Conservation (phyloP, 1,140 invertebrate species). For the Zophobas atratus region DNA sequence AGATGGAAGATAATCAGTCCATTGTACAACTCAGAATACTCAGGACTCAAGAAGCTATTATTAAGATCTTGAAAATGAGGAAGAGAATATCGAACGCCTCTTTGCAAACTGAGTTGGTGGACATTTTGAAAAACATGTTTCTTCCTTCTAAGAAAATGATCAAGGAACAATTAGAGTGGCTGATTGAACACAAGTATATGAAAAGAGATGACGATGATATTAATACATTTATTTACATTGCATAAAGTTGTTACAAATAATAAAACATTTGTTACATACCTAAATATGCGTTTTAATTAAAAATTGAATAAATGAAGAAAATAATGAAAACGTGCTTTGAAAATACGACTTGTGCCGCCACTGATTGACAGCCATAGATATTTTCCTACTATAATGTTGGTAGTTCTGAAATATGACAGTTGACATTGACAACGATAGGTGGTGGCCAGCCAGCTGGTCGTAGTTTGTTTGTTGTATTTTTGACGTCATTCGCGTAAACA, state of each 20-base stretch:
- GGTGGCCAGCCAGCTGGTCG: too few relatives aligned
- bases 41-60: slow-evolving; percentile 95
- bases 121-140: slow-evolving; percentile 99
- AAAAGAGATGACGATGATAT: slow-evolving; percentile 96
- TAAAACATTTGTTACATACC: slow-evolving; percentile 49
- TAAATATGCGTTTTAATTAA: background rate
- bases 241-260: slow-evolving; percentile 73
- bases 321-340: too few relatives aligned
- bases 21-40: slow-evolving; percentile 96
- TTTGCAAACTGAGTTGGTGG: slow-evolving; percentile 96
- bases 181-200: slow-evolving; percentile 99
- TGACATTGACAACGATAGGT: too few relatives aligned
- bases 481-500: too few relatives aligned
- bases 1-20: slow-evolving; percentile 97
- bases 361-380: too few relatives aligned
- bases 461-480: background rate
- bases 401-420: too few relatives aligned
- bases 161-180: slow-evolving; percentile 99
- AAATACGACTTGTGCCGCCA: too few relatives aligned
- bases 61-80: slow-evolving; percentile 98
- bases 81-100: slow-evolving; percentile 95
- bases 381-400: too few relatives aligned
- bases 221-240: slow-evolving; percentile 98
- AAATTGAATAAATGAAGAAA: too few relatives aligned
- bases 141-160: slow-evolving; percentile 99